Evolutionary conservation across 2,888 invertebrate species (phyloP).

Genomic region (Rhorus exstirpatorius): DNA sequence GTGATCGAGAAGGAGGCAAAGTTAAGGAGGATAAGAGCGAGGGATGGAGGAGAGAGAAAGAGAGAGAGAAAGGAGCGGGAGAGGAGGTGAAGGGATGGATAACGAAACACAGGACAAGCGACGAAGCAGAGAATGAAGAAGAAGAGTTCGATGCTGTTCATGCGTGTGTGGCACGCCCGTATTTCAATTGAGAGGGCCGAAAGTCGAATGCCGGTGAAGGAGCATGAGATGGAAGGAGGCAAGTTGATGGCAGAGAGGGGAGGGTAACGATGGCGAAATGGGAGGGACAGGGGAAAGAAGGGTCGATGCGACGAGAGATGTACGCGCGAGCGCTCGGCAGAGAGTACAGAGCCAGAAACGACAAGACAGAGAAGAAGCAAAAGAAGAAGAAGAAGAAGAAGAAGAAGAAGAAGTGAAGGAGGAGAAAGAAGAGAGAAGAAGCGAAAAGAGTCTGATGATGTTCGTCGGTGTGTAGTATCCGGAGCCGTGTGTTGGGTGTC

Average conservation of each 20-base stretch:
- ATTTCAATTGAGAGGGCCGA: slow-evolving; percentile 82
- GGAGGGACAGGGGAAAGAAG: slow-evolving; percentile 16
- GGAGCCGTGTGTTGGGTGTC: slow-evolving; percentile 80
- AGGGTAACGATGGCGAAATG: slow-evolving; percentile 33
- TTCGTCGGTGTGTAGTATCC: slow-evolving; percentile 78
- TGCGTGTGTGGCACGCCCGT: slow-evolving; percentile 79
- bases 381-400: slow-evolving; percentile 10
- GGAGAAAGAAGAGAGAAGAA: slow-evolving; percentile 35
- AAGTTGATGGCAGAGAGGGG: slow-evolving; percentile 42
- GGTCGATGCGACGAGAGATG: slow-evolving; percentile 54
- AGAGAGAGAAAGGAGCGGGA: slow-evolving; percentile 20
- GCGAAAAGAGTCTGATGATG: slow-evolving; percentile 75
- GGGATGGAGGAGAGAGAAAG: slow-evolving; percentile 5
- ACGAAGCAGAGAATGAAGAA: slow-evolving; percentile 63
- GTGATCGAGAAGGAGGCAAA: slow-evolving; percentile 22
- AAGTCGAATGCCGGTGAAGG: slow-evolving; percentile 79
- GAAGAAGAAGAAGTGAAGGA: slow-evolving; percentile 39
- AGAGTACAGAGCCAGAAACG: slow-evolving; percentile 58
- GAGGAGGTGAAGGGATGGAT: slow-evolving; percentile 14
- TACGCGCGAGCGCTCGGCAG: slow-evolving; percentile 60
- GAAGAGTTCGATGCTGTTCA: slow-evolving; percentile 73
- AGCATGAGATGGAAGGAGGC: slow-evolving; percentile 62
- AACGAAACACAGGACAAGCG: slow-evolving; percentile 59
- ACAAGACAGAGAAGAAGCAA: slow-evolving; percentile 61
- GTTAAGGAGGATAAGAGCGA: slow-evolving; percentile 8